Percentiles rank a stretch among this genome's conserved stretches.
These are phyloP conservation scores for Hirtodrosophila trivittata DNA, from an alignment of 2,888 invertebrate species.

Conservation along the genomic window DNA sequence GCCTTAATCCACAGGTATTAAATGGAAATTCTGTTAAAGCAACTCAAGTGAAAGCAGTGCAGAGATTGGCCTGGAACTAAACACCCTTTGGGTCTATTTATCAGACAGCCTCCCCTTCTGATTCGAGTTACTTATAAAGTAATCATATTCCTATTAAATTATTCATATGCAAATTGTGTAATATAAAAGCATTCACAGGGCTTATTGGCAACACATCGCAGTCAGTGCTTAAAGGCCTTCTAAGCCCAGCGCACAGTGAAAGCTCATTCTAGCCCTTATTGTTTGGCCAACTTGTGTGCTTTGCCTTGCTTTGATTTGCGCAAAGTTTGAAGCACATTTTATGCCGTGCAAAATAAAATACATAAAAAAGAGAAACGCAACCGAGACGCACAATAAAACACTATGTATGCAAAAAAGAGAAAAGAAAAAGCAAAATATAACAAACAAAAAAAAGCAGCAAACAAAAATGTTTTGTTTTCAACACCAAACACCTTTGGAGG, in stretches of 20 bases:
- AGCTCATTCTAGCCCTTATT: slow-evolving; percentile 38
- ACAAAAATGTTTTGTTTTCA: slow-evolving; percentile 67
- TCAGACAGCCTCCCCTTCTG: background rate
- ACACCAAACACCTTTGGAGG: slow-evolving; percentile 73
- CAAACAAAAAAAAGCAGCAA: slow-evolving; percentile 8
- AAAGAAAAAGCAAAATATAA: slow-evolving; percentile 25
- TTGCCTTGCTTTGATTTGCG: slow-evolving; percentile 20
- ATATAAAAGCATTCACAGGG: slow-evolving; percentile 18
- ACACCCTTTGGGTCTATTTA: too few species aligned
- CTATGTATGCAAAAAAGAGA: slow-evolving; percentile 39
- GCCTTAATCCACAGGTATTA: too few species aligned
- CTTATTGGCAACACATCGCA: slow-evolving; percentile 44
- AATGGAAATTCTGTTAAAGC: too few species aligned
- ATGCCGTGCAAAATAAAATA: slow-evolving; percentile 40
- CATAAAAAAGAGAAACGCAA: slow-evolving; percentile 25
- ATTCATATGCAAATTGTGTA: slow-evolving; percentile 46
- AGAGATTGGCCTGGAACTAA: too few species aligned
- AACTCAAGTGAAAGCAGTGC: too few species aligned
- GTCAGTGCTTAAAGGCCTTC: slow-evolving; percentile 30
- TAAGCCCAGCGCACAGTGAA: slow-evolving; percentile 27
- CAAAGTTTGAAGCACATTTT: slow-evolving; percentile 67
- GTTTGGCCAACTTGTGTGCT: slow-evolving; percentile 49
- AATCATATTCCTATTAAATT: slow-evolving; percentile 52
- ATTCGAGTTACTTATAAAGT: slow-evolving; percentile 35
- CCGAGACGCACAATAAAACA: slow-evolving; percentile 45